Evolutionary conservation across 2,888 invertebrate species (phyloP), one percentile per base, ranked within the genome.

Genomic region (Anorthoa munda): DNA sequence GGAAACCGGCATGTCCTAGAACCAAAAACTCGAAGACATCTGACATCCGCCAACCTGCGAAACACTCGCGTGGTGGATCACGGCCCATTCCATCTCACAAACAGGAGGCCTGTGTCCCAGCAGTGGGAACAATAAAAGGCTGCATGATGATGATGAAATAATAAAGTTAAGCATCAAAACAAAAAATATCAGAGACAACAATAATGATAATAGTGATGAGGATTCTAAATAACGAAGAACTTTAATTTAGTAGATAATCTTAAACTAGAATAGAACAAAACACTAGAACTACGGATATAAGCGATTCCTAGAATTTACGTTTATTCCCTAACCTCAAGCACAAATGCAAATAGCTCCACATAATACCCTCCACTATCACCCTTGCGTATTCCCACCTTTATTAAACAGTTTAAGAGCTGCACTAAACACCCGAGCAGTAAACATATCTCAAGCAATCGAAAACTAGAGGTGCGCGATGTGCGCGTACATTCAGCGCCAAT

Each of bases 371-470:
- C 21, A 23, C 5, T n/a, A 77, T 18, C 60, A 60, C 70, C 45
- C 53, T 18, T 63, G 56, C 53, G 68, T 78, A 53, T 59, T 46
- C 70, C 58, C 71, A 53, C 65, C 81, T 83, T 68, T 75, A 81
- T 79, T 84, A 85, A 87, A 83, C 77, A 83, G 61, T 73, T 71
- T 77, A 31, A 78, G 79, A 81, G 81, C 59, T 60, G 58, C 81
- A 81, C 84, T 80, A 83, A 81, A 75, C 81, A 80, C 64, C 63
- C n/a, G 31, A 73, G 83, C 71, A 83, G 84, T 89, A 86, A 89
- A 88, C 87, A 87, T 82, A 81, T 85, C 88, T 75, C 72, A 45
- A 81, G 84, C 87, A 88, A 91, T 91, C 89, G 87, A 88, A 90
- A 90, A 89, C 89, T 90, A 90, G 86, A 82, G 81, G 71, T 83